These are phyloP conservation scores for Cuculus canorus DNA, from an alignment of 2,797 vertebrate genomes.

Conservation along the genomic window DNA sequence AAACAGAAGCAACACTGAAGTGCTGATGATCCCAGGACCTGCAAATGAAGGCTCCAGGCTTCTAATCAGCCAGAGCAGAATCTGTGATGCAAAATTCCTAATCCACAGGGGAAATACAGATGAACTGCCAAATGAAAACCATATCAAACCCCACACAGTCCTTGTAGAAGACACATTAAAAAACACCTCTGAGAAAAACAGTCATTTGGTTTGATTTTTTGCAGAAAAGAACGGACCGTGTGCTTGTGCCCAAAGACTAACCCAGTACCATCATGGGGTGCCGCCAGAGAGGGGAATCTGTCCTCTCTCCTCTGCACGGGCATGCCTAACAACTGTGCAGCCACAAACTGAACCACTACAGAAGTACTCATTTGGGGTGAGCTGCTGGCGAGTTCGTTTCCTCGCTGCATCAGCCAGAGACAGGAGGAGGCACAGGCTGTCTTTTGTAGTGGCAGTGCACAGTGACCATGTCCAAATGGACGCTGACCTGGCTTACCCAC, in stretches of 20 bases:
- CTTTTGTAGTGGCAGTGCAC: background rate
- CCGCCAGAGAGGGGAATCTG: background rate
- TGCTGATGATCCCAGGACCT: background rate
- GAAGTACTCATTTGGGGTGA: background rate
- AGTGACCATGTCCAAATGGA: background rate
- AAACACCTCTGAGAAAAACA: background rate
- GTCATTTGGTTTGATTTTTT: background rate
- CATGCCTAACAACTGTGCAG: background rate
- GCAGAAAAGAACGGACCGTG: fast-evolving
- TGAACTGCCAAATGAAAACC: background rate
- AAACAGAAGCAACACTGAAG: background rate
- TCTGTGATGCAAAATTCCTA: background rate
- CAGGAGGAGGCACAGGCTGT: background rate
- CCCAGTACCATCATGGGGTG: fast-evolving
- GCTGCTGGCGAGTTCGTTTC: background rate
- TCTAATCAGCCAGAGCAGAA: background rate
- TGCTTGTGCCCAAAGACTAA: background rate
- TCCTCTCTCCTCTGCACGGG: background rate
- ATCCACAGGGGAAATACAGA: background rate
- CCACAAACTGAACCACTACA: background rate
- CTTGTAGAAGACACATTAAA: background rate
- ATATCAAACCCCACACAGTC: background rate
- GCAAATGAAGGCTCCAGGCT: background rate
- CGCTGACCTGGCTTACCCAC: background rate
- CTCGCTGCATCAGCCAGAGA: background rate